These are phyloP conservation scores for Heliornis fulica DNA, from an alignment of 2,113 vertebrate species.

Conservation along the genomic window DNA sequence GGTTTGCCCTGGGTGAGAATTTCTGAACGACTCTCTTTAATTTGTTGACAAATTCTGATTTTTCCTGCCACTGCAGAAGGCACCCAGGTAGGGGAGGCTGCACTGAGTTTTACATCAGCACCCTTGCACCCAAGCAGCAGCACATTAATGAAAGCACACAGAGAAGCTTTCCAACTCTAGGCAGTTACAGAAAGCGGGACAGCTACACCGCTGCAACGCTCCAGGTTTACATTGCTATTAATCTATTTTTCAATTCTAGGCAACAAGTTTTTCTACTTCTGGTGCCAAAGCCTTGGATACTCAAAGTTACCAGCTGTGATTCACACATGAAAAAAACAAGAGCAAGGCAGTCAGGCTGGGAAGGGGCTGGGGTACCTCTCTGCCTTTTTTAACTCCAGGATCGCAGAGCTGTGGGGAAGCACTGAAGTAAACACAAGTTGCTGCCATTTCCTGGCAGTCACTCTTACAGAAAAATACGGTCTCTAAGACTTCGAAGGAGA, in stretches of 20 bases:
- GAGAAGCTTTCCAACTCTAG: background rate
- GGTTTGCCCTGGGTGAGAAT: background rate
- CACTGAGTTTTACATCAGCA: background rate
- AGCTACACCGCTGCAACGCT: background rate
- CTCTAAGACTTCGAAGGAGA: background rate
- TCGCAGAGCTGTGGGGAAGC: background rate
- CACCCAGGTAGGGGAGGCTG: background rate
- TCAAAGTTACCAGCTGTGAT: background rate
- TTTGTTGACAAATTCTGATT: background rate
- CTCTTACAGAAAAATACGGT: background rate
- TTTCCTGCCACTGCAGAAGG: background rate
- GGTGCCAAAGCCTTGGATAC: background rate
- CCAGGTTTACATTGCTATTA: background rate
- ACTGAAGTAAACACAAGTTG: background rate
- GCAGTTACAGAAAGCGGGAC: constrained; percentile 14
- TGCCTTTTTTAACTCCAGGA: background rate
- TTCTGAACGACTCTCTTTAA: background rate
- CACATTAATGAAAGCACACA: background rate
- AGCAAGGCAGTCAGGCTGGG: background rate
- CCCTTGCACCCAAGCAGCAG: background rate
- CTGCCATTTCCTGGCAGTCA: background rate
- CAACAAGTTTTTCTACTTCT: background rate
- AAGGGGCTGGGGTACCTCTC: background rate
- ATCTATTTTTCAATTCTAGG: constrained; percentile 8
- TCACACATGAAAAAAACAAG: background rate